Base-by-base conservation (phyloP, 2,113 vertebrate species). In the Elachura formosa region DNA sequence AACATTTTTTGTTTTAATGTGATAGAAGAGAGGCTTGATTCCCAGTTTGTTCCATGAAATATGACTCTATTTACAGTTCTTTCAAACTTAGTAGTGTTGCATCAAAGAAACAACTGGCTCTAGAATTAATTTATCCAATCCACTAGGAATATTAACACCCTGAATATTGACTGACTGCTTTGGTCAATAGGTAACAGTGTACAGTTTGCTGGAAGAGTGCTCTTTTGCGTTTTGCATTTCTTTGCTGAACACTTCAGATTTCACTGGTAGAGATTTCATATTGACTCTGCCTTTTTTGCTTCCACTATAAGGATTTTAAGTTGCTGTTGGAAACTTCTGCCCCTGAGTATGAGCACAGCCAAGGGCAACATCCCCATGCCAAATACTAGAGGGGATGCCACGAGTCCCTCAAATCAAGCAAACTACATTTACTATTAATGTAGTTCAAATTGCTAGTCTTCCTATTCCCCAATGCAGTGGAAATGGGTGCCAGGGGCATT, bases 301-400 rank as follows among this genome's bases (percentile, higher is more conserved):
- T 90, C 55, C 55, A 81, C 77, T 94, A 68, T 55, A 72, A 81
- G 34, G 14, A n/a, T 75, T 93, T 83, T 34, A 91, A 61, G 8
- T 48, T 86, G 90, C 75, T 93, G 87, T 85, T 84, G 94, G 91
- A 96, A 97, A 93, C 11, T 87, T 67, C 75, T 91, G 43, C 36
- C 85, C 82, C 90, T 34, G 55, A 71, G 56, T 67, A 72, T 18
- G 31, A 94, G 52, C 63, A 40, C 59, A 86, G 95, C 78, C 87
- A 94, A 96, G 48, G 81, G 78, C 89, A 96, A 96, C 75, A 94
- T 77, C 85, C 28, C 26, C 14, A 86, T 72, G 94, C 91, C 92
- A 96, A 92, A 80, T 88, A 90, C 26, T 51, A 63, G 51, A 80
- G 34, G 55, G 63, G 72, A 90, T 0, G 5, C 55, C 63, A 74